Evolutionary conservation across 2,797 vertebrate species (phyloP).

Genomic region (Kryptopterus vitreolus): DNA sequence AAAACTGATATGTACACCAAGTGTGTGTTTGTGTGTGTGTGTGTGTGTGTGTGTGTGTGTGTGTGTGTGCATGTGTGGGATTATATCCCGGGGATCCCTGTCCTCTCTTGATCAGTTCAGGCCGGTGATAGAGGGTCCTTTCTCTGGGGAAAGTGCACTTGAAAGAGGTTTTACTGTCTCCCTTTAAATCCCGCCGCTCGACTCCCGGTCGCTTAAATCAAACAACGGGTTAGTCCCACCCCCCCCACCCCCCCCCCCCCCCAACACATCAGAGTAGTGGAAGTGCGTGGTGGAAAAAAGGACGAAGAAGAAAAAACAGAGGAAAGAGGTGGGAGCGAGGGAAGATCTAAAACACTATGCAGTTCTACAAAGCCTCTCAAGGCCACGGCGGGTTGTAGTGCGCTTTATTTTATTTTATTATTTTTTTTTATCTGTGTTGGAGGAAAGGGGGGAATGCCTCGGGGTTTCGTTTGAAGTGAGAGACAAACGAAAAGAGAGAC

Average conservation of each 20-base stretch:
- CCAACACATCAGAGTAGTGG: slow-evolving; percentile 46
- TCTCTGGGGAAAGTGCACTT: slow-evolving; percentile 59
- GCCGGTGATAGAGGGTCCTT: slow-evolving; percentile 53
- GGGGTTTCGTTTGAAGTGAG: slow-evolving; percentile 49
- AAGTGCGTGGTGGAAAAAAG: slow-evolving; percentile 36
- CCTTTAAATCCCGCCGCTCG: slow-evolving; percentile 56
- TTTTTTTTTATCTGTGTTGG: background rate
- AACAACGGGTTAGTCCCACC: slow-evolving; percentile 42
- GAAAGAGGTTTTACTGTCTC: slow-evolving; percentile 56
- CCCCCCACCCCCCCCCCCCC: slow-evolving; percentile 34
- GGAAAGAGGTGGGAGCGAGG: background rate
- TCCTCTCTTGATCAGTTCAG: slow-evolving; percentile 52
- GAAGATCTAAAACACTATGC: slow-evolving; percentile 17
- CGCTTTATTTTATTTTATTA: background rate
- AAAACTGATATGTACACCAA: background rate
- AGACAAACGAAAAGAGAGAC: slow-evolving; percentile 36
- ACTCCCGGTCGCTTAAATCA: slow-evolving; percentile 49
- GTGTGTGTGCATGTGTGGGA: slow-evolving; percentile 10
- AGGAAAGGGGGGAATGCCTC: slow-evolving; percentile 18
- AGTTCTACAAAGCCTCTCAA: slow-evolving; percentile 43
- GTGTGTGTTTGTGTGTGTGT: background rate
- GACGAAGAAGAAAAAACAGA: background rate
- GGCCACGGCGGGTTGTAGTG: slow-evolving; percentile 12
- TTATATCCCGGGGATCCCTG: slow-evolving; percentile 26
- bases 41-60: background rate